Percentiles rank a stretch among this genome's conserved stretches.
Evolutionary conservation across 2,888 invertebrate species (phyloP).

Genomic region (Nowickia ferox): DNA sequence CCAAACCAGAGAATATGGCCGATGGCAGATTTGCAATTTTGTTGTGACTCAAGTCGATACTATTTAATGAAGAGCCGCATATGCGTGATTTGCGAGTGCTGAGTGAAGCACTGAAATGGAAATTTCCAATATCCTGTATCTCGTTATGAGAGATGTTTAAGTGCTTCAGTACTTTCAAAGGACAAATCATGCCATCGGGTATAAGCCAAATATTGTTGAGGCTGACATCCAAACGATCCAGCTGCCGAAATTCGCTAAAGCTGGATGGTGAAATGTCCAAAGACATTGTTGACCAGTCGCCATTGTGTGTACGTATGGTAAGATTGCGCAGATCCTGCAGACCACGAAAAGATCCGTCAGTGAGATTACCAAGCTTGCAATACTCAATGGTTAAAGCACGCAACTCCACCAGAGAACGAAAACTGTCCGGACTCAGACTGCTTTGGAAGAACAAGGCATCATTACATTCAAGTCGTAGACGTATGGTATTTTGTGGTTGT

Average conservation of each 20-base stretch:
- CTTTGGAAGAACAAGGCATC: conserved; percentile 91
- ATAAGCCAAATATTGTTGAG: conserved; percentile 95
- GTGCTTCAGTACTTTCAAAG: conserved; percentile 90
- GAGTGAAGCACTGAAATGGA: conserved; percentile 90
- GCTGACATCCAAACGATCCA: conserved; percentile 93
- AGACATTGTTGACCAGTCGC: conserved; percentile 93
- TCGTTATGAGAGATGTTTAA: conserved; percentile 94
- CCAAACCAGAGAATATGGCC: conserved; percentile 91
- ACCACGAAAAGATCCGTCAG: conserved; percentile 91
- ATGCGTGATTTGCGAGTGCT: conserved; percentile 82
- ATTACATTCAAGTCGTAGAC: conserved; percentile 91
- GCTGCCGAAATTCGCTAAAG: conserved; percentile 90
- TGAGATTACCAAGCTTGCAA: conserved; percentile 94
- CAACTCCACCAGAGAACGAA: conserved; percentile 91
- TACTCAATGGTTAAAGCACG: conserved; percentile 92
- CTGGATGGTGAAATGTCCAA: conserved; percentile 91
- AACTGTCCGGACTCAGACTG: conserved; percentile 90
- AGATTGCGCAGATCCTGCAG: conserved; percentile 92
- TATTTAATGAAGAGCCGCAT: conserved; percentile 88
- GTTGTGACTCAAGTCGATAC: conserved; percentile 92
- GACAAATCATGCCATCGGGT: conserved; percentile 93
- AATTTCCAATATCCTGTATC: conserved; percentile 93
- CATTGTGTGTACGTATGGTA: conserved; percentile 92
- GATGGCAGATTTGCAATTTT: conserved; percentile 92
- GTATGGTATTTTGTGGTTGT: conserved; percentile 92